Evolutionary conservation across 1,140 invertebrate species (phyloP).

Genomic region (Prorops nasuta): DNA sequence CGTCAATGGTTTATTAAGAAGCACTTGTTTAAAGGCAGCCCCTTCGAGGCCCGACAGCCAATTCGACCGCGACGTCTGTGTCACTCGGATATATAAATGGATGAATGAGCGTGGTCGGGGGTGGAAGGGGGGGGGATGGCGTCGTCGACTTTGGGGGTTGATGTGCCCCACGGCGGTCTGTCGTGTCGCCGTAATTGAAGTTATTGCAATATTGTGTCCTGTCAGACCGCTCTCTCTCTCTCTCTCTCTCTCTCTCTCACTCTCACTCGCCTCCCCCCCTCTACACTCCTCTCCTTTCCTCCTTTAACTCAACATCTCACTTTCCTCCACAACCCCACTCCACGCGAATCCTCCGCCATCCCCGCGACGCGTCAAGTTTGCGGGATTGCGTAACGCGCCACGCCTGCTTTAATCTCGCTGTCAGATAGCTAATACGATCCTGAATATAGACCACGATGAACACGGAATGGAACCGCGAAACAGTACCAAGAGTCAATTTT

Average conservation of each 20-base stretch:
- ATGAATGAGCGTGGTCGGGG: slow-evolving; percentile 24
- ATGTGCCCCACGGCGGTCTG: slow-evolving; percentile 34
- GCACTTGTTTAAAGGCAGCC: slow-evolving; percentile 57
- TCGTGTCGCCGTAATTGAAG: slow-evolving; percentile 55
- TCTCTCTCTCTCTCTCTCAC: not conserved
- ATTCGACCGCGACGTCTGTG: slow-evolving; percentile 41
- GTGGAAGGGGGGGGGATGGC: not conserved
- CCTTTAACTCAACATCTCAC: not conserved
- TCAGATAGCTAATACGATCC: slow-evolving; percentile 37
- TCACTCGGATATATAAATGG: slow-evolving; percentile 46
- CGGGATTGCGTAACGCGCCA: slow-evolving; percentile 39
- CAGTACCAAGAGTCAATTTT: not conserved
- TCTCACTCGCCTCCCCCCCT: not conserved
- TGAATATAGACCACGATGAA: slow-evolving; percentile 21
- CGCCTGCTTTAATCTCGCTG: slow-evolving; percentile 41
- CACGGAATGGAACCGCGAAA: not conserved
- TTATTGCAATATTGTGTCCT: slow-evolving; percentile 59
- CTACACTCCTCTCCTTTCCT: too few relatives aligned
- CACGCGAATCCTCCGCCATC: slow-evolving; percentile 4
- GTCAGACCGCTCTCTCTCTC: slow-evolving; percentile 36
- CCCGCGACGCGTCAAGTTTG: slow-evolving; percentile 30
- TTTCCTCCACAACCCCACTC: slow-evolving; percentile 1
- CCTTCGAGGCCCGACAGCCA: slow-evolving; percentile 46
- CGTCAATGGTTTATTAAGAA: slow-evolving; percentile 58
- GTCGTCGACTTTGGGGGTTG: slow-evolving; percentile 1